A percentile compares a stretch with the other conserved stretches of the same genome.
These are phyloP conservation scores for Oreohelix idahoensis DNA, from an alignment of 1,140 invertebrate genomes.

Conservation along the genomic window DNA sequence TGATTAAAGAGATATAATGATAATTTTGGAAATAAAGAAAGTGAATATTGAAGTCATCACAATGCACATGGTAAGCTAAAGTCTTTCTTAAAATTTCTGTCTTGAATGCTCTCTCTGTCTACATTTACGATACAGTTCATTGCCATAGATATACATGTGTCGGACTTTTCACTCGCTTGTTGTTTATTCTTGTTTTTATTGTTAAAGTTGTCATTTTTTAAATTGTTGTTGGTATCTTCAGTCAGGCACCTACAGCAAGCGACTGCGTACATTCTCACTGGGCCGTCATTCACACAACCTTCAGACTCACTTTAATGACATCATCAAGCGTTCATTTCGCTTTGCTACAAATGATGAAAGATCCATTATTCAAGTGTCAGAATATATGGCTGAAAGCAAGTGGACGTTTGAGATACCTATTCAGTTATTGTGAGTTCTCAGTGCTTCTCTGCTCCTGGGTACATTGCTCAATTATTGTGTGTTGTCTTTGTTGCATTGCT, in stretches of 20 bases:
- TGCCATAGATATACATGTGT: not conserved
- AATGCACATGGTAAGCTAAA: no score
- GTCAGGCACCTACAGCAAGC: slow-evolving; percentile 27
- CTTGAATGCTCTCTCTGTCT: no score
- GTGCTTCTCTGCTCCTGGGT: no score
- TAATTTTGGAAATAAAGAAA: no score
- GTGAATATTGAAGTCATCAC: no score
- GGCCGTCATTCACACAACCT: slow-evolving; percentile 36
- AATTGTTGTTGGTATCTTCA: not conserved
- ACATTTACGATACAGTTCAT: no score
- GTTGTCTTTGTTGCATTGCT: no score
- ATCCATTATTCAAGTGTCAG: slow-evolving; percentile 92
- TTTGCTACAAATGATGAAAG: slow-evolving; percentile 89
- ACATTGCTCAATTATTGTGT: no score
- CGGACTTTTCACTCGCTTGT: not conserved
- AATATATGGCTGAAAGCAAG: slow-evolving; percentile 93
- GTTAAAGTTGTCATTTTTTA: not conserved
- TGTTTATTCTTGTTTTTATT: not conserved
- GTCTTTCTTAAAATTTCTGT: no score
- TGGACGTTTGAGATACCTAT: slow-evolving; percentile 89
- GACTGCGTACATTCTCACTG: slow-evolving; percentile 35
- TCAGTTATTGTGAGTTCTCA: slow-evolving; percentile 86
- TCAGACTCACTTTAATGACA: slow-evolving; percentile 79
- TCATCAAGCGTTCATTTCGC: slow-evolving; percentile 86
- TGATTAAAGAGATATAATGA: no score